Conservation (phyloP, 30 jellyfish, hydroid and myxozoan species). For the Phacellophora camtschatica region DNA sequence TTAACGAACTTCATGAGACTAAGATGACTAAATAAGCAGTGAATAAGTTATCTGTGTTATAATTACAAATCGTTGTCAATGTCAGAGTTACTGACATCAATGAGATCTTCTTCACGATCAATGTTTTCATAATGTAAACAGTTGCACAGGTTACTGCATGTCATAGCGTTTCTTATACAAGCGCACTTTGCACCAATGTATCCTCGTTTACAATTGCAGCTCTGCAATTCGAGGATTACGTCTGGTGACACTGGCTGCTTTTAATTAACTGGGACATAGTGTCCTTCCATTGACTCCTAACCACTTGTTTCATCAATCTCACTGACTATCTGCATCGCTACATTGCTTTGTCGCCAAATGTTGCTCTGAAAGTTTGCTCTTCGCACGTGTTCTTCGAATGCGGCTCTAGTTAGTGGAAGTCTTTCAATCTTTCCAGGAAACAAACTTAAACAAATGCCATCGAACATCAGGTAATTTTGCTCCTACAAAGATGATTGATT, state of each 20-base stretch:
- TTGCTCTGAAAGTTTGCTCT: too few relatives aligned
- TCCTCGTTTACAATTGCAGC: too few relatives aligned
- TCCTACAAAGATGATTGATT: not conserved
- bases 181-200: not conserved
- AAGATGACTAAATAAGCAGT: not conserved
- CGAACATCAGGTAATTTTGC: not conserved
- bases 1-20: not conserved
- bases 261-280: too few relatives aligned
- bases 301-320: too few relatives aligned
- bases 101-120: not conserved
- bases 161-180: not conserved
- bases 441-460: not conserved
- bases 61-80: not conserved
- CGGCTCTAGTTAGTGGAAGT: too few relatives aligned
- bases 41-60: not conserved
- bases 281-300: too few relatives aligned
- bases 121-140: not conserved
- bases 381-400: too few relatives aligned
- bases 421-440: not conserved
- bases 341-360: too few relatives aligned
- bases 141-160: slow-evolving; percentile 1
- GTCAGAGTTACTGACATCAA: not conserved
- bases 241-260: too few relatives aligned
- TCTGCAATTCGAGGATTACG: too few relatives aligned
- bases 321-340: too few relatives aligned